Base-by-base conservation (phyloP, 2,797 vertebrate genomes). In the Eulemur coronatus region DNA sequence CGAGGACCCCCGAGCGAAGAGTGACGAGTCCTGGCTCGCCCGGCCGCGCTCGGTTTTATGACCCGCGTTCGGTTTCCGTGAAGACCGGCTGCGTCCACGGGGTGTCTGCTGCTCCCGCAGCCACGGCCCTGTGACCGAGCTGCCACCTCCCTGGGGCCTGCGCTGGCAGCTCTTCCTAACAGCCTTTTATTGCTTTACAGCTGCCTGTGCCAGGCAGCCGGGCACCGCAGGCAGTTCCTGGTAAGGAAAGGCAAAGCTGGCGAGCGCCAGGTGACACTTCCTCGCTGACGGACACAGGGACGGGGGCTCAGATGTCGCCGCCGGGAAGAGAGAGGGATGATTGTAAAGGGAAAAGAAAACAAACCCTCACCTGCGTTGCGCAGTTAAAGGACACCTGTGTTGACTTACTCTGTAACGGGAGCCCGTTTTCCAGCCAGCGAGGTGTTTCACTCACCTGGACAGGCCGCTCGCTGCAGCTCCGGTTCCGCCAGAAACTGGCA, bases 151-250 rank as follows among this genome's bases (percentile, higher is more conserved):
- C 89, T 30, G 38, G n/a, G 0, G 22, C 48, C 84, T 17, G 5
- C 13, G 46, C 52, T 15, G 4, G 33, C 13, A 84, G 97, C 89
- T 70, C 46, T 92, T 63, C 80, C 95, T 63, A 90, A 79, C 59
- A 18, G 87, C 84, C 84, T 86, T 85, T 97, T 82, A 78, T 57
- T 67, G 91, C 84, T 48, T 11, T 46, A 14, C 81, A 94, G 97
- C 96, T 91, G 94, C 79, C 72, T 4, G 38, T 55, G 91, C 38
- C 76, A 59, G 84, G 85, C 55, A 93, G 96, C 18, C 26, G 86
- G 67, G 96, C 76, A 70, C 46, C n/a, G 78, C 41, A 30, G 86
- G 72, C 88, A 55, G 94, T 97, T 97, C 96, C 79, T 97, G 97
- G 96, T 95, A 97, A 97, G 15, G 72, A 81, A 50, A 91, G 63